These are phyloP conservation scores for Trypoxylon attenuatum DNA, from an alignment of 2,888 invertebrate genomes.

Conservation along the genomic window DNA sequence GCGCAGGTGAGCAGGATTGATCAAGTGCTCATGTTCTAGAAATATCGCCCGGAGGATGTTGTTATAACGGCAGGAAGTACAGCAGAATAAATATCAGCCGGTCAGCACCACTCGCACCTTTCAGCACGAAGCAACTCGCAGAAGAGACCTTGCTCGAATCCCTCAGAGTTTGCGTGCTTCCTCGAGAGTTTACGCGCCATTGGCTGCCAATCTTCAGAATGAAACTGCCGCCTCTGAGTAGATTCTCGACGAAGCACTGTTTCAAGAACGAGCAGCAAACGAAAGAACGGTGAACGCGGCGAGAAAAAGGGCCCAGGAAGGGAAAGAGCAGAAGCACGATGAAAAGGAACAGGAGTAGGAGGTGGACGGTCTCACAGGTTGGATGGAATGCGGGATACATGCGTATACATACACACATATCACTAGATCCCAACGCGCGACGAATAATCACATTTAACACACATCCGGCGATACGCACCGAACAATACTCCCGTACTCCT, in stretches of 20 bases:
- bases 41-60: constrained; percentile 29
- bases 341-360: constrained; percentile 9
- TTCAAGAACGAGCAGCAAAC: constrained; percentile 15
- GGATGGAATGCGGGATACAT: constrained; percentile 24
- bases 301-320: constrained; percentile 16
- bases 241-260: constrained; percentile 33
- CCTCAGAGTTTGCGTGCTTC: constrained; percentile 52
- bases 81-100: constrained; percentile 55
- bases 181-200: constrained; percentile 66
- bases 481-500: constrained; percentile 35
- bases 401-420: constrained; percentile 8
- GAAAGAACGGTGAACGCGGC: background rate
- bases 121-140: constrained; percentile 50
- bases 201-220: constrained; percentile 67
- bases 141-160: constrained; percentile 39
- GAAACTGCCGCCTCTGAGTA: constrained; percentile 55
- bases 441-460: constrained; percentile 63
- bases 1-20: constrained; percentile 19
- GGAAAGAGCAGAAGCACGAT: background rate
- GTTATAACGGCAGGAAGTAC: constrained; percentile 9
- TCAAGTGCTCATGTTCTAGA: constrained; percentile 18
- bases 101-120: constrained; percentile 43
- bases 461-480: constrained; percentile 30
- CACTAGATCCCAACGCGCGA: constrained; percentile 28
- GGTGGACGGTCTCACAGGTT: constrained; percentile 13